Evolutionary conservation across 2,797 vertebrate genomes (phyloP).

Genomic region (Sardinella longiceps): DNA sequence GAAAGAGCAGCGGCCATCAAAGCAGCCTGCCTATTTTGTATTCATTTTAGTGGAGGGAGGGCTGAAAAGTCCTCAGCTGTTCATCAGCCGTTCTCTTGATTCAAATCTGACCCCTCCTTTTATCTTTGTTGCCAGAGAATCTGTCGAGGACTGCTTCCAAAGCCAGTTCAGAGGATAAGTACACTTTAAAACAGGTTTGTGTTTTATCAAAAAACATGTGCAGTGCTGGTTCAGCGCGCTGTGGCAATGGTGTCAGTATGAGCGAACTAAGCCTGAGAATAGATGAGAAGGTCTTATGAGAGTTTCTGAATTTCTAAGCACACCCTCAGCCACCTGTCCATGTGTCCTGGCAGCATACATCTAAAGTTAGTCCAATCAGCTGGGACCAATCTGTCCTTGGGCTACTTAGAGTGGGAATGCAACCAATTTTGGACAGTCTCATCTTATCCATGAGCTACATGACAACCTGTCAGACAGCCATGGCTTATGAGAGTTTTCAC

Average conservation of each 20-base stretch:
- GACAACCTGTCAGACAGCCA: background rate
- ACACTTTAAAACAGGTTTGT: conserved; percentile 12
- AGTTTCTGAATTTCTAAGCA: background rate
- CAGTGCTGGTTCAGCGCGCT: background rate
- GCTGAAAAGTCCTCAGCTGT: background rate
- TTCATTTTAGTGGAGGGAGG: background rate
- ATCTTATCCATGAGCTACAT: background rate
- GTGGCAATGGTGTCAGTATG: background rate
- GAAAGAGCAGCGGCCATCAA: background rate
- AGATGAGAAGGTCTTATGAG: background rate
- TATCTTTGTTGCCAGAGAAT: background rate
- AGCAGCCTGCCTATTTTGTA: conserved; percentile 17
- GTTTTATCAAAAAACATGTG: background rate
- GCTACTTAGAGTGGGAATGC: background rate
- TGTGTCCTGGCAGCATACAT: background rate
- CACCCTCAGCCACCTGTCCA: conserved; percentile 5
- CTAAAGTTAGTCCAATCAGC: conserved; percentile 32
- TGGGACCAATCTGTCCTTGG: conserved; percentile 27
- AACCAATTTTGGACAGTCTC: background rate
- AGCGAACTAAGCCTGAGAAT: background rate
- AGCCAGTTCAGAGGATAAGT: conserved; percentile 2
- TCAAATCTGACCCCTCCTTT: background rate
- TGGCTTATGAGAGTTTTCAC: background rate
- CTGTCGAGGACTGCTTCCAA: background rate
- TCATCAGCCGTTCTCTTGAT: background rate